Base-by-base conservation (phyloP, 1,140 invertebrate species). In the Drosophila ficusphila region DNA sequence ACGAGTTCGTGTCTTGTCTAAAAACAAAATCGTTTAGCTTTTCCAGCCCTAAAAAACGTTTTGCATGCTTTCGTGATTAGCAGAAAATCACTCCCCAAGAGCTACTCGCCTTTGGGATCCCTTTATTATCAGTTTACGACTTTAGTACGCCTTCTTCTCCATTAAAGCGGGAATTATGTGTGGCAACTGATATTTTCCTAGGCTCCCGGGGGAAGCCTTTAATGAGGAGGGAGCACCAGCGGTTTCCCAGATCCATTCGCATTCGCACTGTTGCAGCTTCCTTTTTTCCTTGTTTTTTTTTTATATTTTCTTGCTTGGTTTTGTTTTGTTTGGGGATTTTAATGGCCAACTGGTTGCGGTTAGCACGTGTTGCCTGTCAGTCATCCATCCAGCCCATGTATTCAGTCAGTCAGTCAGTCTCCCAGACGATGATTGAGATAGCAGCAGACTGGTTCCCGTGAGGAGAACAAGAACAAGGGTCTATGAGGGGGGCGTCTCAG, bases 361-460 rank as follows among this genome's bases (percentile, higher is more conserved):
- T 31, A 73, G 69, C 69, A 74, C 71, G 71, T 74, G 70, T 74
- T 74, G 44, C 36, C 60, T 74, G 71, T 65, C 71, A 74, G 44
- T 74, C 70, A 74, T 42, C 53, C 48, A 44, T 44, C 41, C 60
- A 19, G 12, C 21, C 39, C 36, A 27, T 60, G 48, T 52, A 19
- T 14, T 23, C 56, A 38, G 33, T 12, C 18, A 58, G 56, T 21
- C 54, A 52, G 33, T 57, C 36, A 46, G 39, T 46, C 53, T 36
- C 42, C 23, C 51, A 57, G 70, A 49, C 70, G 41, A 46, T 65
- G 49, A 74, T 73, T 73, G 69, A 73, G 69, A 73, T 74, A 64
- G 69, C 58, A 48, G 41, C 58, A 48, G 41, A 44, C 60, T 29
- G 21, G 61, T 39, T 27, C 25, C 25, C 11, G 29, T 25, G 19